Evolutionary conservation across 2,888 invertebrate species (phyloP), one percentile per base, ranked within the genome.

Genomic region (Acleris emargana): DNA sequence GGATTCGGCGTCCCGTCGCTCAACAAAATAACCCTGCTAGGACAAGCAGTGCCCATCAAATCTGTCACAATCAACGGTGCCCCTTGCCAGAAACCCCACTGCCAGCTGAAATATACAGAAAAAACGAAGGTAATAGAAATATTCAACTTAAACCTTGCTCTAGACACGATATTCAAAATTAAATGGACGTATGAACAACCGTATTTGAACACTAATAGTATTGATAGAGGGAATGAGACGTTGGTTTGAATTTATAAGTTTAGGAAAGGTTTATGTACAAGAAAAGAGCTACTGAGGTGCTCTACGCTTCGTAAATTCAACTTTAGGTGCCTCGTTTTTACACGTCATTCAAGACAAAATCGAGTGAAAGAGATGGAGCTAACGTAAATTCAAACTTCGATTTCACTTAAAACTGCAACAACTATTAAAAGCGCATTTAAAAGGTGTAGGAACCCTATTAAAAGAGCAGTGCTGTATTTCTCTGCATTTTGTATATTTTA

Each of bases 1-100:
- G 93, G 92, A 0, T 86, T 78, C 66, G 93, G 93, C 0, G 91
- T 91, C 1, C 93, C 93, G 0, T 74, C 86, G 0, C 58, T 93
- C 13, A 81, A 86, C 72, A 79, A 78, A 25, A 72, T 91, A 57
- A 80, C 79, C 1, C 68, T 91, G 1, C 74, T 84, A 49, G 78
- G 75, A 25, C 89, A 86, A 53, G 74, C 78, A 0, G 42, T 61
- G 1, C 68, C 81, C 1, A 75, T 88, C 55, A 79, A 78, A 64
- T 62, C 79, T 0, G 83, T 90, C 61, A 75, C 76, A 0, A 67
- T 90, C 25, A 86, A 90, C 74, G 79, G 77, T 5, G 74, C 73
- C 1, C 72, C 75, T 0, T 85, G 88, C 64, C 73, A 76, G 28
- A 81, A 81, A 64, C 79, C 82, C 0, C 57, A 68, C 4, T 84